Evolutionary conservation across 1,140 invertebrate species (phyloP).

Genomic region (Trachymyrmex septentrionalis): DNA sequence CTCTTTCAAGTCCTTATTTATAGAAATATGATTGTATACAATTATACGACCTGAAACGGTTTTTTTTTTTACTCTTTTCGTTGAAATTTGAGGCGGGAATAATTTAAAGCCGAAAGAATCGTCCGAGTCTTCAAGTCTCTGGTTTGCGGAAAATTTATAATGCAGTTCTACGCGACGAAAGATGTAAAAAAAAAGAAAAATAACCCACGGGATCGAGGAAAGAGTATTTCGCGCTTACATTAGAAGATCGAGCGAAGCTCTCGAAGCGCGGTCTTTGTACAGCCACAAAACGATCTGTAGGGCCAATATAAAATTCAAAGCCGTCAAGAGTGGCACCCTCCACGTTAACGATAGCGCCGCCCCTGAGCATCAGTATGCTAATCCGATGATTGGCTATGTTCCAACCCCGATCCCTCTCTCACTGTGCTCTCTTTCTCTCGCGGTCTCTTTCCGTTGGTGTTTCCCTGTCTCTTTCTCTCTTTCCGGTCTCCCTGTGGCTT

Average conservation of each 20-base stretch:
- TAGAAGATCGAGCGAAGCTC: slow-evolving; percentile 1
- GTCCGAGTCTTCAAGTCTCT: too few relatives aligned
- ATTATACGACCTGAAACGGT: too few relatives aligned
- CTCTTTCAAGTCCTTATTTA: too few relatives aligned
- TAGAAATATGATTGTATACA: too few relatives aligned
- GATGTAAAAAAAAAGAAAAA: neutral
- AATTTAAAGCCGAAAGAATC: too few relatives aligned
- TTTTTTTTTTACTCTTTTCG: too few relatives aligned
- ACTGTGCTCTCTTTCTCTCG: slow-evolving; percentile 45
- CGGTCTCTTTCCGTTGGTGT: slow-evolving; percentile 63
- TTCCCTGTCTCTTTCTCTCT: slow-evolving; percentile 58
- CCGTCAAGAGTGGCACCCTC: slow-evolving; percentile 82
- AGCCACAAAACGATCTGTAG: slow-evolving; percentile 67
- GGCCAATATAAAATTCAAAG: slow-evolving; percentile 84
- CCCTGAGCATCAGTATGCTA: slow-evolving; percentile 86
- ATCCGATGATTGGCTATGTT: slow-evolving; percentile 86
- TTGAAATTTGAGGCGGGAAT: too few relatives aligned
- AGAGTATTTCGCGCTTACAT: slow-evolving; percentile 4
- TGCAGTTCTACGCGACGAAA: too few relatives aligned
- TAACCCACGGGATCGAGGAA: neutral
- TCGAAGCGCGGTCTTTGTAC: slow-evolving; percentile 66
- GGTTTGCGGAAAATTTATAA: too few relatives aligned
- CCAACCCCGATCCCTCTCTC: slow-evolving; percentile 77
- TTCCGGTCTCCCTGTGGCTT: slow-evolving; percentile 69
- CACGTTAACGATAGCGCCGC: slow-evolving; percentile 84